Evolutionary conservation across 2,888 invertebrate species (phyloP).

Genomic region (Rhimphoctona megacephalus): DNA sequence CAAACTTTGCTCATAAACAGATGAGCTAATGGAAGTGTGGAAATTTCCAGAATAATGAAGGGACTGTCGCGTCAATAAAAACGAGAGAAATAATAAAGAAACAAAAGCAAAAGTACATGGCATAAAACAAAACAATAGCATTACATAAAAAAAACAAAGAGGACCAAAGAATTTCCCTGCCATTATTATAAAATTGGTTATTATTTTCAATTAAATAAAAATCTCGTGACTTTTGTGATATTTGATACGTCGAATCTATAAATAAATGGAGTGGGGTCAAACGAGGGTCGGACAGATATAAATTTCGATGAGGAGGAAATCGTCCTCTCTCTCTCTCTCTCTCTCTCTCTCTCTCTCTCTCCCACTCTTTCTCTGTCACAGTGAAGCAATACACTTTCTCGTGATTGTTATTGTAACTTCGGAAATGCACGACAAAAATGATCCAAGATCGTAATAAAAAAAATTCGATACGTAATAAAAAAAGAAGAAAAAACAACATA

Average conservation of each 20-base stretch:
- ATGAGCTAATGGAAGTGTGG: not conserved
- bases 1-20: constrained; percentile 1
- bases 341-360: not conserved
- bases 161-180: not conserved
- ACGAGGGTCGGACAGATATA: constrained; percentile 50
- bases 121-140: not conserved
- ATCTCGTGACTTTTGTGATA: not conserved
- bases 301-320: constrained; percentile 44
- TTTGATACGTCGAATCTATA: constrained; percentile 3
- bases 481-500: not conserved
- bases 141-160: not conserved
- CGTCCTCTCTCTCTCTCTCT: constrained; percentile 7
- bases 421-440: not conserved
- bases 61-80: not conserved
- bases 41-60: not conserved
- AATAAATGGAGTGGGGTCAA: constrained; percentile 40
- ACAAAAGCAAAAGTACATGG: not conserved
- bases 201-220: not conserved
- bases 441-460: constrained; percentile 33
- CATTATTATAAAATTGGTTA: not conserved
- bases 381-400: not conserved
- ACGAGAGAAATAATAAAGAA: not conserved
- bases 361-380: not conserved
- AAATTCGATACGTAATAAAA: not conserved
- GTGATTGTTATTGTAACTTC: constrained; percentile 29